A percentile compares a stretch with the other conserved stretches of the same genome.
These are phyloP conservation scores for Neogobius melanostomus DNA, from an alignment of 2,113 vertebrate species.

Conservation along the genomic window DNA sequence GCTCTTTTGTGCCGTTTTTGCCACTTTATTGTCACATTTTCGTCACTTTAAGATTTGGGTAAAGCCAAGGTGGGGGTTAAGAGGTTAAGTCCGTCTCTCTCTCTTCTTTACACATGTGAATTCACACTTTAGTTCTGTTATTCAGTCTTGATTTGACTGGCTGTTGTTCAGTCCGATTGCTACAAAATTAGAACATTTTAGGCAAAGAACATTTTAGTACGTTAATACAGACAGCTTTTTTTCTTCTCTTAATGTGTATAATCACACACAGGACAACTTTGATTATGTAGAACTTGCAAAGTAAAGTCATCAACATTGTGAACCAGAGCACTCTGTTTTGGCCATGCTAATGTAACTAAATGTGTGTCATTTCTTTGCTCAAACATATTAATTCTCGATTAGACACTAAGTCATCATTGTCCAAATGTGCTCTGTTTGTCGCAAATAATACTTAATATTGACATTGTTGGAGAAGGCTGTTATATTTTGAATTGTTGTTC, in stretches of 20 bases:
- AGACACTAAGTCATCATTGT: neutral
- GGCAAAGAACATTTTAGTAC: neutral
- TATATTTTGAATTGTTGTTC: no score
- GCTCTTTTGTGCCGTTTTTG: neutral
- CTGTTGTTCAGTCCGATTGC: neutral
- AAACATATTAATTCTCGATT: neutral
- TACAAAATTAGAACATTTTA: neutral
- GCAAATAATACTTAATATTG: neutral
- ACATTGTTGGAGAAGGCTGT: no score
- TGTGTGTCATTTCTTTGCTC: neutral
- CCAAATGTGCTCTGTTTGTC: neutral
- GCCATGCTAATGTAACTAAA: neutral
- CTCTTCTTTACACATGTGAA: neutral
- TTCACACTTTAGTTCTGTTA: neutral
- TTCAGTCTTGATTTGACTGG: neutral
- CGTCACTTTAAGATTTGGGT: no score
- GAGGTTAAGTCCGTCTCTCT: neutral
- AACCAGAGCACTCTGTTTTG: neutral
- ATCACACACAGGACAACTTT: slow-evolving; percentile 1
- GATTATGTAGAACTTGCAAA: slow-evolving; percentile 1
- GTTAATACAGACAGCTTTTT: slow-evolving; percentile 4
- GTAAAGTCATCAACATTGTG: neutral
- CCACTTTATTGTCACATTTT: neutral
- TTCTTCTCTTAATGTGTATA: neutral
- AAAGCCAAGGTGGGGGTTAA: no score